phyloP scores from a whole-genome alignment of 2,888 invertebrate genomes.

The Napeogenes sylphis region DNA sequence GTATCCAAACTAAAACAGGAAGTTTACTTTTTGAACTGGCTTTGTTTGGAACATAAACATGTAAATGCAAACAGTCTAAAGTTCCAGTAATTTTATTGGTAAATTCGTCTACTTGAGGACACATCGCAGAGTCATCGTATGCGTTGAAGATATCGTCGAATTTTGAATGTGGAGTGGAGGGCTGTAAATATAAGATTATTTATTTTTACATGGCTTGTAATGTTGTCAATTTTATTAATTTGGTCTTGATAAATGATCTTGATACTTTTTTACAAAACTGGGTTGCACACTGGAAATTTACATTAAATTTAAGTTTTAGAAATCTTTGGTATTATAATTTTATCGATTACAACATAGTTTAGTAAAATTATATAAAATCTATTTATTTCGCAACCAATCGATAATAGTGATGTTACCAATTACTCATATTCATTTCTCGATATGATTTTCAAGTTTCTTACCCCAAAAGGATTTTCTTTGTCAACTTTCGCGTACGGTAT shows the following conservation, averaged over 20 bases:
- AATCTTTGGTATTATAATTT: too few species aligned
- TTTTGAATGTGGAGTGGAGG: constrained; percentile 32
- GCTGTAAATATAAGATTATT: constrained; percentile 36
- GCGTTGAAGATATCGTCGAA: constrained; percentile 39
- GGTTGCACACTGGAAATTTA: too few species aligned
- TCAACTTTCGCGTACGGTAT: constrained; percentile 54
- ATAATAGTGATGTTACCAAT: too few species aligned
- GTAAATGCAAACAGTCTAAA: constrained; percentile 78
- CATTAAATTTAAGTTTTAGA: too few species aligned
- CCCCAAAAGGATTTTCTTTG: constrained; percentile 53
- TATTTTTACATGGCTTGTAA: neutral
- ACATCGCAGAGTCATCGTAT: constrained; percentile 38
- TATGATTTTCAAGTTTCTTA: constrained; percentile 35
- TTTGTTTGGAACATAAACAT: constrained; percentile 74
- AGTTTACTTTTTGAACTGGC: constrained; percentile 34
- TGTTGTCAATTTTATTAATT: too few species aligned
- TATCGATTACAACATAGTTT: too few species aligned
- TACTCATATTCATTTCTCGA: too few species aligned
- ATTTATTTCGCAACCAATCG: too few species aligned
- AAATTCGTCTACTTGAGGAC: constrained; percentile 42
- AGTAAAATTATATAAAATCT: too few species aligned
- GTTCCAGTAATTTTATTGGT: constrained; percentile 44
- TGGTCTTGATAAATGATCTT: too few species aligned
- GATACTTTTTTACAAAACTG: too few species aligned
- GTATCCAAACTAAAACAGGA: constrained; percentile 59